Conservation (phyloP, 2,888 invertebrate species). For the Polietes domitor region DNA sequence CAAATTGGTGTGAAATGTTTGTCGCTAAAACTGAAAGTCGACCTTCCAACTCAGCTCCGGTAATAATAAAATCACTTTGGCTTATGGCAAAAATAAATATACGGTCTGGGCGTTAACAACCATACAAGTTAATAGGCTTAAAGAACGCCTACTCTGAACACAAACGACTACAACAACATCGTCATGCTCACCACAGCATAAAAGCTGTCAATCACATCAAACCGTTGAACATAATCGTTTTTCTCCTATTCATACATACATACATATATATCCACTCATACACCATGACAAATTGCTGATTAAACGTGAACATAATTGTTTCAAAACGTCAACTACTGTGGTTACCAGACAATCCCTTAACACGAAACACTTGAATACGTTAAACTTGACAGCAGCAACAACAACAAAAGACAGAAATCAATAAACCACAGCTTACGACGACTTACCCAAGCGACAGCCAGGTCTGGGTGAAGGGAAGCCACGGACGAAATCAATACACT, state of each 20-base stretch:
- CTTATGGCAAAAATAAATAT: conserved; percentile 19
- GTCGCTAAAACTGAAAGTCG: neutral
- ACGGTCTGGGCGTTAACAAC: conserved; percentile 54
- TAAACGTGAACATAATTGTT: conserved; percentile 18
- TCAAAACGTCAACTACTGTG: conserved; percentile 28
- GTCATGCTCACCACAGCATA: conserved; percentile 6
- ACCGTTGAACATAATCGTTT: conserved; percentile 5
- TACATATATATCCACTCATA: conserved; percentile 19
- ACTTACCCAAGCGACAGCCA: conserved; percentile 91
- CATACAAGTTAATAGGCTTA: conserved; percentile 34
- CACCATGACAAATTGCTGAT: conserved; percentile 17
- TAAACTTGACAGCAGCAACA: neutral
- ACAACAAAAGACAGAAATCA: neutral
- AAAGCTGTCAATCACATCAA: conserved; percentile 30
- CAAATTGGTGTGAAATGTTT: too few relatives aligned
- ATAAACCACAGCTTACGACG: neutral
- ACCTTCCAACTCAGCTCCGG: neutral
- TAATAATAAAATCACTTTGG: neutral
- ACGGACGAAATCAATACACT: conserved; percentile 94
- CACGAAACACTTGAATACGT: neutral
- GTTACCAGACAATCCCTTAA: conserved; percentile 14
- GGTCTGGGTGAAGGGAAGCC: conserved; percentile 93
- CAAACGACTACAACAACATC: neutral
- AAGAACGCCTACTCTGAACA: conserved; percentile 54
- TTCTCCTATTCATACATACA: too few relatives aligned